Conservation (phyloP, 2,888 invertebrate species). For the Leptopilina drosophilae region DNA sequence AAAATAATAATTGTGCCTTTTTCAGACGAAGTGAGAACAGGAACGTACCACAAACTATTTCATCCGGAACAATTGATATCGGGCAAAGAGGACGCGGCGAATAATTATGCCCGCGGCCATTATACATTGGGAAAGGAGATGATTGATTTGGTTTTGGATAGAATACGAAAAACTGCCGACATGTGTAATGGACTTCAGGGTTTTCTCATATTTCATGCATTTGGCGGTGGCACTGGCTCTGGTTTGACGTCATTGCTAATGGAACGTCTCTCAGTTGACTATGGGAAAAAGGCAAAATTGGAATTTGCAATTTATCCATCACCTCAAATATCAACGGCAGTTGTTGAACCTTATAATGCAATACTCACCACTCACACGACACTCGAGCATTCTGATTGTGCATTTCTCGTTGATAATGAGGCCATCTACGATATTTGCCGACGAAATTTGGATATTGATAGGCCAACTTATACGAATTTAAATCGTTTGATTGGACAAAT, state of each 20-base stretch:
- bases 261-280: slow-evolving; percentile 83
- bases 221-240: slow-evolving; percentile 82
- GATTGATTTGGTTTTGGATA: slow-evolving; percentile 79
- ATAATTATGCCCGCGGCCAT: slow-evolving; percentile 84
- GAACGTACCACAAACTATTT: slow-evolving; percentile 81
- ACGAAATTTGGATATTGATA: slow-evolving; percentile 81
- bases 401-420: slow-evolving; percentile 80
- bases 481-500: slow-evolving; percentile 84
- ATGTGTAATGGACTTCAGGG: slow-evolving; percentile 80
- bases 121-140: slow-evolving; percentile 83
- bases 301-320: slow-evolving; percentile 84
- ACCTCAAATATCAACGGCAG: slow-evolving; percentile 88
- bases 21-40: slow-evolving; percentile 79
- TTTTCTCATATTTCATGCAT: slow-evolving; percentile 83
- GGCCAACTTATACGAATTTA: slow-evolving; percentile 84
- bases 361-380: slow-evolving; percentile 96
- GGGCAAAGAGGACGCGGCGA: slow-evolving; percentile 85
- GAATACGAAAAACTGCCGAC: slow-evolving; percentile 80
- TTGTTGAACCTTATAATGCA: slow-evolving; percentile 94
- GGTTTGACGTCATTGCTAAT: slow-evolving; percentile 83
- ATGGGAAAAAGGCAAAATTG: slow-evolving; percentile 83
- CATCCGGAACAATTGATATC: slow-evolving; percentile 85
- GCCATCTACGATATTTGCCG: slow-evolving; percentile 80
- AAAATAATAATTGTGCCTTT: neutral
- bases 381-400: slow-evolving; percentile 82